Base-by-base conservation (phyloP, 2,888 invertebrate genomes). In the Oscheius sp. region DNA sequence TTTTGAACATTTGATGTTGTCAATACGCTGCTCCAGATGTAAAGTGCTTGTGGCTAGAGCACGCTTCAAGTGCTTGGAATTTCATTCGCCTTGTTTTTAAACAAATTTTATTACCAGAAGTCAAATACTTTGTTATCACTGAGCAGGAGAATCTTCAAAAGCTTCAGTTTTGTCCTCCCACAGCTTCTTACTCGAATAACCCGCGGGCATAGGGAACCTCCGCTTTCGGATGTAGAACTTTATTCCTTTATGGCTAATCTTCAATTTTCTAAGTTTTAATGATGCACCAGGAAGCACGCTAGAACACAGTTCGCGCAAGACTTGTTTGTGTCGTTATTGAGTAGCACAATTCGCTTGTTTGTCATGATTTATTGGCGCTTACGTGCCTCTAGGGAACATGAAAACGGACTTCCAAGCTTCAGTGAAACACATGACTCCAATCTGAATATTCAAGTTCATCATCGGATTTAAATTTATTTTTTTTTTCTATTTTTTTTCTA, bases 311-410 rank as follows among this genome's bases (percentile, higher is more conserved):
- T 33, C 17, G 20, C 3, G 55, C 25, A 52, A 6, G 5, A 34
- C 55, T 20, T 61, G 61, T 27, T 61, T 61, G 61, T 17, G 27
- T 42, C 42, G 42, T 61, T 61, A 45, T 61, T 61, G 45, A 61
- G 45, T n/a, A 29, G 45, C 61, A 61, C 42, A 61, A 27, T 45
- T 61, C 61, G 42, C 42, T 42, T n/a, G 45, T 42, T 27, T 29
- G 10, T 45, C 61, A 61, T 61, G 61, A 61, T 61, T 61, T 61
- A 61, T 61, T 17, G 61, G 61, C 61, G 61, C 61, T 61, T 61
- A 61, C 61, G 61, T 61, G 61, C 61, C 61, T 61, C 61, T 61
- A 31, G 61, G 61, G 61, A 61, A 61, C 61, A 61, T 20, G 29
- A 31, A 61, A 61, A 61, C 45, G 61, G 61, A 61, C 61, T 61